A percentile compares a stretch with the other conserved stretches of the same genome.
Conservation (phyloP, 2,113 vertebrate species). For the Glaucomys volans region DNA sequence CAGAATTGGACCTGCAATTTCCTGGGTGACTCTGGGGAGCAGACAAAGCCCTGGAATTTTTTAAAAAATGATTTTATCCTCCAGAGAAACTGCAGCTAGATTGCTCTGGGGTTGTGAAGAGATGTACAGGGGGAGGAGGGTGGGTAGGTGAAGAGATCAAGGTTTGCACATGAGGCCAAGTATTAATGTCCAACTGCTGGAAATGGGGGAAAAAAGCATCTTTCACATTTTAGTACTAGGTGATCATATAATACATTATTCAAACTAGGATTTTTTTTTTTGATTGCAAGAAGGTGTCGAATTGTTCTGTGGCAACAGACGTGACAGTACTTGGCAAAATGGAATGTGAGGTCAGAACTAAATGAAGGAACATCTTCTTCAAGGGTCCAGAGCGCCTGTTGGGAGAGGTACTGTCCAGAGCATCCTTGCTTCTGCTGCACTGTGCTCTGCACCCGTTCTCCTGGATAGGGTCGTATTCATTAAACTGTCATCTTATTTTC, state of each 20-base stretch:
- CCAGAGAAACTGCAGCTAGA: not conserved
- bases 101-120: slow-evolving; percentile 37
- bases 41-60: slow-evolving; percentile 48
- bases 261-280: slow-evolving; percentile 16
- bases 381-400: not conserved
- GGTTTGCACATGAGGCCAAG: not conserved
- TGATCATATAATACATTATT: not conserved
- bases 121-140: too few relatives aligned
- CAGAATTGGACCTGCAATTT: slow-evolving; percentile 66
- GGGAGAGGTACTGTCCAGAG: not conserved
- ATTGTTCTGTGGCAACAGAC: not conserved
- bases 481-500: not conserved
- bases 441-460: too few relatives aligned
- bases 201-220: not conserved
- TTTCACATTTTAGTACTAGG: not conserved
- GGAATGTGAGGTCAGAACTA: not conserved
- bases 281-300: not conserved
- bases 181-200: not conserved
- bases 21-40: slow-evolving; percentile 49
- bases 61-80: slow-evolving; percentile 45
- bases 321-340: not conserved
- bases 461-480: accelerated
- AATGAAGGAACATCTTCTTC: not conserved
- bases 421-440: not conserved
- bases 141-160: slow-evolving; percentile 45